Evolutionary conservation across 2,888 invertebrate genomes (phyloP), one percentile per base, ranked within the genome.

Genomic region (Athrips mouffetella): DNA sequence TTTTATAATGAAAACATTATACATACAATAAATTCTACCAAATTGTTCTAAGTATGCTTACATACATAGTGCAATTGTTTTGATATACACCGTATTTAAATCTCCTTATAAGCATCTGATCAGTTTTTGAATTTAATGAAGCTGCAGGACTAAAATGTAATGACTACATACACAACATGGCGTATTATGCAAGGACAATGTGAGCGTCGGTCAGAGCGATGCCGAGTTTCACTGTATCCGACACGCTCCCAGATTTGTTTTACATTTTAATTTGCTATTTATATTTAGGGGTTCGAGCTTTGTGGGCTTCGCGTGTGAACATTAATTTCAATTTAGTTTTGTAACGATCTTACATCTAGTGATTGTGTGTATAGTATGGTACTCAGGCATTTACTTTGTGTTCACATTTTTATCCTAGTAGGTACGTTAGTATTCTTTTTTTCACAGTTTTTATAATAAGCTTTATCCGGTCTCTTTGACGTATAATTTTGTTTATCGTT

Each of bases 221-320:
- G 7, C 27, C n/a, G 4, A 10, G 7, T 27, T 27, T n/a, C n/a
- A 5, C 27, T 27, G 60, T 60, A 65, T 58, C 59, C 59, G 66
- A 59, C 70, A 66, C 66, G 64, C 50, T 51, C 58, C 54, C 37
- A 50, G 64, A 62, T 61, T 74, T 57, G 48, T 58, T 62, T 75
- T 75, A 68, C 69, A 62, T 63, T 67, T 69, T 66, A 70, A 73
- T 73, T 68, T 57, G 56, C 46, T 45, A 8, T 7, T 1, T 30
- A 2, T 29, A 48, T 27, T 40, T 31, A 7, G 31, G 29, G 42
- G 44, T 31, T 21, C 27, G 37, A 20, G 46, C 41, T 49, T 6
- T 7, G 15, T 16, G 35, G 15, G 10, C n/a, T 37, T 20, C 4
- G 37, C 31, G 31, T 31, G 31, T 31, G 31, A 31, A 11, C 31